Evolutionary conservation across 2,113 vertebrate species (phyloP), one percentile per base, ranked within the genome.

Genomic region (Macrotis lagotis): DNA sequence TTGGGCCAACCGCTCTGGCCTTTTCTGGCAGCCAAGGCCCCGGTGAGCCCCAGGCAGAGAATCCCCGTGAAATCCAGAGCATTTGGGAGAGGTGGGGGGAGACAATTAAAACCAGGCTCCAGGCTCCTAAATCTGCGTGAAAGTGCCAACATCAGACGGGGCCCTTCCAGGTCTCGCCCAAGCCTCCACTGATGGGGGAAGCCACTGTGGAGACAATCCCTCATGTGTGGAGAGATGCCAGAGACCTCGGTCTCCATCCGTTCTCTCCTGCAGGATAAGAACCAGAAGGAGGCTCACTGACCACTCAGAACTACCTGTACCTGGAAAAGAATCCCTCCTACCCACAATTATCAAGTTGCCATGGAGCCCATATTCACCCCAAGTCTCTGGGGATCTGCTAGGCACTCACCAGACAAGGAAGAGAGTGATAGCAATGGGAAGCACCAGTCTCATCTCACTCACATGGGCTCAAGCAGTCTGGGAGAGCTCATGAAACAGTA

Each of bases 91-190:
- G 97, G 96, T 97, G 94, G 96, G 96, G 97, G 97, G 97, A 98
- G 98, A 98, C 98, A 98, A 98, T 98, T 98, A 98, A 98, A 98
- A 98, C 95, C 97, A 97, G 97, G 98, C 98, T 98, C 91, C 96
- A 96, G 97, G 98, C 96, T 94, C 96, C 97, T 96, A 97, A 96
- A 97, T 59, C 96, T 97, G 94, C 92, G 93, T n/a, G 94, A 95
- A 94, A 94, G 95, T 98, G 98, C 98, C 98, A 98, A 97, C 97
- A 98, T 97, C 97, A 96, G 97, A 97, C 97, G 98, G 97, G 98
- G 93, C 95, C 95, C 96, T 95, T 0, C 89, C 48, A 96, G 97
- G 96, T 96, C 96, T 95, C 95, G 59, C 37, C 66, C 66, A 37
- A 19, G 66, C 66, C 14, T 19, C 66, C 16, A 2, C 10, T 3